Evolutionary conservation across 2,888 invertebrate species (phyloP), one percentile per base, ranked within the genome.

Genomic region (Drosophila nr. perissopoda): DNA sequence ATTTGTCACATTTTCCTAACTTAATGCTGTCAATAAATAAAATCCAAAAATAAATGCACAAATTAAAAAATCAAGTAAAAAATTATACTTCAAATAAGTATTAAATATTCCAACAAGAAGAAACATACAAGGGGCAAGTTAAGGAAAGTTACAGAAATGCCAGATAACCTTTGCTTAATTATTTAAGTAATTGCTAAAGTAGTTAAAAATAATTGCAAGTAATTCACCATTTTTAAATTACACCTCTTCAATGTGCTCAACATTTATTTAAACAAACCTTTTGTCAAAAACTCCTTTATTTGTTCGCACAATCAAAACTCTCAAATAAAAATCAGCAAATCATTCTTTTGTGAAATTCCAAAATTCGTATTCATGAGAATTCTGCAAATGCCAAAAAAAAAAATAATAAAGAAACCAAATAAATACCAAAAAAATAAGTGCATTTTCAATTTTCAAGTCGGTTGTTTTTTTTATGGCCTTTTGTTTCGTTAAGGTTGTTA

Each of bases 371-470:
- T 45, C 70, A 8, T 13, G 11, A 48, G 49, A 76, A 76, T 59
- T 59, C 25, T 29, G 34, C 25, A 45, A 54, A 54, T 71, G 64
- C 40, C 53, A 29, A 53, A 72, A 61, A 49, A 21, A n/a, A 7
- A 42, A 61, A 61, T 48, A 40, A 25, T 18, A 45, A 61, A 36
- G 18, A 38, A 16, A 38, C 25, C 11, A 54, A 38, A 36, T 4
- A 54, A 54, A 54, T 36, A n/a, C 6, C 16, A 31, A 31, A 45
- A 48, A n/a, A 48, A 34, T 59, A 76, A 76, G 74, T 78, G 69
- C 69, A 77, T 77, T 77, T 77, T 78, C 65, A 65, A 74, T 65
- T 78, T 59, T 60, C 25, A 52, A 60, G 42, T 40, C 48, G 8
- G 67, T 49, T 25, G 45, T 58, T 54, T 45, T 36, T 38, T 18